Evolutionary conservation across 2,113 vertebrate genomes (phyloP).

Genomic region (Lycaon pictus): DNA sequence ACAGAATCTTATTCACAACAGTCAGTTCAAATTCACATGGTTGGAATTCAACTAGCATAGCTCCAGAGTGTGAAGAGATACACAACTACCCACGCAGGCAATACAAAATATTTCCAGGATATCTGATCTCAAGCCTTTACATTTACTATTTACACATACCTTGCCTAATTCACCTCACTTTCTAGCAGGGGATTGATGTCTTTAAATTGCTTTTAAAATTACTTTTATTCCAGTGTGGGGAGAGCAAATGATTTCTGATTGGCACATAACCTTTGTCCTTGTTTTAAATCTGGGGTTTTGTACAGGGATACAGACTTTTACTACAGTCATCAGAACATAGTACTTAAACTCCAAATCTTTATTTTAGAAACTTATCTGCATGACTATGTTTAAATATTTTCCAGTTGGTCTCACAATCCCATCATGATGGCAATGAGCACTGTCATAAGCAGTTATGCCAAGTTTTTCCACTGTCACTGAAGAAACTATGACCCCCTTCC

Average conservation of each 20-base stretch:
- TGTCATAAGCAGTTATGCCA: not conserved
- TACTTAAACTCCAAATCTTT: not conserved
- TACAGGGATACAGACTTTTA: not conserved
- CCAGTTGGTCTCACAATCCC: not conserved
- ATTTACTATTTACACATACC: not conserved
- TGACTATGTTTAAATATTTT: conserved; percentile 57
- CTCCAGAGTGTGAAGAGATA: not conserved
- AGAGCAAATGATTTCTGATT: not conserved
- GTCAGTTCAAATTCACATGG: conserved; percentile 8
- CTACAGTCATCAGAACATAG: not conserved
- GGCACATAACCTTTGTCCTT: not conserved
- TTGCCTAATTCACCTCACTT: not conserved
- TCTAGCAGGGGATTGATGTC: not conserved
- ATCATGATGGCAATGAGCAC: not conserved
- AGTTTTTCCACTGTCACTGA: not conserved
- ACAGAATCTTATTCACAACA: not conserved
- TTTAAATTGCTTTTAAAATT: not conserved
- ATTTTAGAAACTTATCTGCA: conserved; percentile 38
- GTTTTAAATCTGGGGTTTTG: not conserved
- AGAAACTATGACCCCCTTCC: not conserved
- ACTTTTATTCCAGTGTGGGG: not conserved
- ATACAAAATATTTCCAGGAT: not conserved
- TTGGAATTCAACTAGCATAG: not conserved
- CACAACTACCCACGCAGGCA: not conserved
- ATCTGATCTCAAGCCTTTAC: not conserved